Conservation (phyloP, 2,797 vertebrate species). For the Tragelaphus eurycerus region DNA sequence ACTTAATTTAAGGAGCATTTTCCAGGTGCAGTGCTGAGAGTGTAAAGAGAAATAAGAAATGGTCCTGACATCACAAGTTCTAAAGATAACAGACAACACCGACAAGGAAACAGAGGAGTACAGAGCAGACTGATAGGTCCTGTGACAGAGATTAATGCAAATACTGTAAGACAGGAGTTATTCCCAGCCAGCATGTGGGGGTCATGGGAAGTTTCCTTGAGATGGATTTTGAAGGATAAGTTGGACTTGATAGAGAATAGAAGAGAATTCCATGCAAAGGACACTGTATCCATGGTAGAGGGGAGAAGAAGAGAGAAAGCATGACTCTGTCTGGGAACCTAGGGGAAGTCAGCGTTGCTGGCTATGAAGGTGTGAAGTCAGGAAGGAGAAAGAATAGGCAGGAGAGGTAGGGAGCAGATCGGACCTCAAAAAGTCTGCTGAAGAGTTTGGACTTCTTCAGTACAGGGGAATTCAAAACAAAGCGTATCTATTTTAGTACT, state of each 20-base stretch:
- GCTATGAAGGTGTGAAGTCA: not conserved
- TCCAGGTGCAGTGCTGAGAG: not conserved
- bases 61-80: not conserved
- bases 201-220: not conserved
- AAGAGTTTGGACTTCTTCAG: not conserved
- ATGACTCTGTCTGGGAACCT: not conserved
- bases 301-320: not conserved
- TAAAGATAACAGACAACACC: not conserved
- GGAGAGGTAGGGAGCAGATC: not conserved
- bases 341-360: not conserved
- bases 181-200: not conserved
- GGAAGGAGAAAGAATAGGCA: not conserved
- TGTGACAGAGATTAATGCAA: not conserved
- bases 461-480: not conserved
- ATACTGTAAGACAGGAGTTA: no score
- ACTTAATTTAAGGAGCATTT: not conserved
- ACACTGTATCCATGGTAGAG: not conserved
- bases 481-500: not conserved
- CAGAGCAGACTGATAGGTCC: not conserved
- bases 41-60: not conserved
- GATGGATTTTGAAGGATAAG: not conserved
- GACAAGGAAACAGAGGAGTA: not conserved
- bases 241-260: not conserved
- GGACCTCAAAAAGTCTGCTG: not conserved
- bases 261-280: not conserved